A percentile compares a stretch with the other conserved stretches of the same genome.
Conservation (phyloP, 2,113 vertebrate genomes). For the Piprites chloris region DNA sequence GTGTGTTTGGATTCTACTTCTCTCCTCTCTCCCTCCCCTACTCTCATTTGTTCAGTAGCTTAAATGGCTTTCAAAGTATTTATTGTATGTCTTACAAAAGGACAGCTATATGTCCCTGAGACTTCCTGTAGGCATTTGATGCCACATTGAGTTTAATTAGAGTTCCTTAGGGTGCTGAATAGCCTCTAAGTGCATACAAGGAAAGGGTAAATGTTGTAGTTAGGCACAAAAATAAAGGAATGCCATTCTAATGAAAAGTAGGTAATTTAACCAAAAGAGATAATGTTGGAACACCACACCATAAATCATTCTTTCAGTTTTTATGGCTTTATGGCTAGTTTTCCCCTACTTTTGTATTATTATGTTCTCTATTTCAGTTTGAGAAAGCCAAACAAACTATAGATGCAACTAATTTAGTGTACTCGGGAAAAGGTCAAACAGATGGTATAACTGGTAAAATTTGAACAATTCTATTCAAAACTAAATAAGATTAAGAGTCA, state of each 20-base stretch:
- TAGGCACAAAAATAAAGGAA: not conserved
- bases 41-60: not conserved
- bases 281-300: not conserved
- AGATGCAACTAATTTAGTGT: not conserved
- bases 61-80: conserved; percentile 52
- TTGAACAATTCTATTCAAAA: not conserved
- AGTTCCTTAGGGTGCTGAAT: conserved; percentile 22
- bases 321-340: conserved; percentile 19
- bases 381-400: not conserved
- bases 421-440: not conserved
- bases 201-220: not conserved
- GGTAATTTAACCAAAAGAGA: conserved; percentile 5
- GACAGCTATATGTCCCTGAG: conserved; percentile 24
- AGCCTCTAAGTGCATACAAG: not conserved
- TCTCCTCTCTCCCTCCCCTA: not conserved
- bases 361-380: not conserved
- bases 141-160: conserved; percentile 45
- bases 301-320: not conserved
- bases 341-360: not conserved
- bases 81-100: conserved; percentile 51
- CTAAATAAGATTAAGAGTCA: not conserved
- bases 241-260: conserved; percentile 20
- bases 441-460: not conserved
- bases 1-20: conserved; percentile 24
- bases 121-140: conserved; percentile 57